Evolutionary conservation across 2,113 vertebrate genomes (phyloP), one percentile per base, ranked within the genome.

Genomic region (Coptodon rendalli): DNA sequence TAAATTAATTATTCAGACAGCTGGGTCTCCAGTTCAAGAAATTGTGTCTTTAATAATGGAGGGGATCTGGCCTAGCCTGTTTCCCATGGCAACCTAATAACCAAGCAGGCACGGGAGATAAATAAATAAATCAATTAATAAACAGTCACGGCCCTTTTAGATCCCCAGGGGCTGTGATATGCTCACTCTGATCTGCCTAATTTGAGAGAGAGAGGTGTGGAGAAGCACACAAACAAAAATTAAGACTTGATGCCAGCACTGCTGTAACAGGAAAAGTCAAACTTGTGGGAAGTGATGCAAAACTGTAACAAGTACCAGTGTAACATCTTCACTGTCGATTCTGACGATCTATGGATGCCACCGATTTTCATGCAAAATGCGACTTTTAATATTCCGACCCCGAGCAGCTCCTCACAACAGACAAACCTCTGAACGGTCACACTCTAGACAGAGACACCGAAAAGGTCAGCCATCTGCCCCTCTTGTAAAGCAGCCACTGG

Each of bases 71-170:
- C 96, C 92, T 57, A 57, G 92, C 93, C 93, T 92, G 96, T 96
- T 96, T 96, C 96, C 96, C 96, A 95, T 94, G 95, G 96, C 96
- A 97, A 97, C 97, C 95, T 95, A 96, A 96, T 96, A 96, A 96
- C 95, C 95, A 96, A 94, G 96, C 95, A 95, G 95, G 94, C 95
- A 81, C 86, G 3, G 66, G 84, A 95, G 95, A 96, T 97, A 96
- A 97, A 97, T 96, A 96, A 97, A 97, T 97, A 95, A 96, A 96
- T 96, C 93, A 97, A 97, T 97, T 96, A 97, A 97, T 97, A 97
- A 97, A 93, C 94, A 96, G 95, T 90, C 93, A 91, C 90, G 88
- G 96, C 93, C 95, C 84, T 91, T 93, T 94, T 79, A 86, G 85
- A 87, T 93, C 93, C 93, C 91, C 31, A 2, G 86, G 87, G 93